phyloP scores from a whole-genome alignment of 2,113 vertebrate species.

The Anoplopoma fimbria region DNA sequence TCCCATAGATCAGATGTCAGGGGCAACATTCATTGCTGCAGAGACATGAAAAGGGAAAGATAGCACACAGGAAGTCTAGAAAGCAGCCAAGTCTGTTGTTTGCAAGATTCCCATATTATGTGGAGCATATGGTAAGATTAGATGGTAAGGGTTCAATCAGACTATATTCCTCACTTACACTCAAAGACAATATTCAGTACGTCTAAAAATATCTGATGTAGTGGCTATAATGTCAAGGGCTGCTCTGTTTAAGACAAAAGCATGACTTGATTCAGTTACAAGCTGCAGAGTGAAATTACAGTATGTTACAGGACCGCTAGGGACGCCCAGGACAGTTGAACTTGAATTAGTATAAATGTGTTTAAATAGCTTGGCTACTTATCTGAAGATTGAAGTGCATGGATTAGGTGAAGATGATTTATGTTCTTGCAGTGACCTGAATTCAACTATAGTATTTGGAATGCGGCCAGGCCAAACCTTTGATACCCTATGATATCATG shows the following conservation, averaged over 20 bases:
- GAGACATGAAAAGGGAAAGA: background rate
- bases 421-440: background rate
- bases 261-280: background rate
- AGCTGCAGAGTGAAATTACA: background rate
- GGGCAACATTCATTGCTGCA: background rate
- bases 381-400: background rate
- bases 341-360: background rate
- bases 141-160: background rate
- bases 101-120: background rate
- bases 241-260: background rate
- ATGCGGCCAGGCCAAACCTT: too few relatives aligned
- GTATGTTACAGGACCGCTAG: background rate
- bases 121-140: background rate
- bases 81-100: background rate
- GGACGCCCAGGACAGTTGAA: background rate
- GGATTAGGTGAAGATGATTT: background rate
- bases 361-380: background rate
- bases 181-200: background rate
- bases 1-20: background rate
- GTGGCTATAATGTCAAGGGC: background rate
- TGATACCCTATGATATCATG: background rate
- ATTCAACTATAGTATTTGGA: background rate
- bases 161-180: too few relatives aligned
- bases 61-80: background rate
- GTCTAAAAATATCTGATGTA: background rate